These are phyloP conservation scores for Trichechus manatus DNA, from an alignment of 2,113 vertebrate genomes.

Conservation along the genomic window DNA sequence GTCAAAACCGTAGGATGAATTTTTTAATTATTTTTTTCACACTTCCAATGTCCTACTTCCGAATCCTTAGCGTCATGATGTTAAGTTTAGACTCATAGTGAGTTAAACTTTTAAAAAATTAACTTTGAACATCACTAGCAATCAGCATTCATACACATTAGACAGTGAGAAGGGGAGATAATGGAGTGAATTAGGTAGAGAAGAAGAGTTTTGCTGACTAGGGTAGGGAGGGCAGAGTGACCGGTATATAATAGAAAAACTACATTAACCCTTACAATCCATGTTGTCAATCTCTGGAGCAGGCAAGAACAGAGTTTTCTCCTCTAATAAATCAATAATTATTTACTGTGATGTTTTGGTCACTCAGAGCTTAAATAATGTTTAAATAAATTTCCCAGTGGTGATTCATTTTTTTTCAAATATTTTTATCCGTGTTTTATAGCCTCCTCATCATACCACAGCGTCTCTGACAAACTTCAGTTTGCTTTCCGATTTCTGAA, in stretches of 20 bases:
- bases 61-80: background rate
- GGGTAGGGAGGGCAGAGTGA: background rate
- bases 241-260: background rate
- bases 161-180: slow-evolving; percentile 26
- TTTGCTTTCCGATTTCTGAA: background rate
- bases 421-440: background rate
- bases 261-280: background rate
- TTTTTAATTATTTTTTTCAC: slow-evolving; percentile 28
- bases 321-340: slow-evolving; percentile 8
- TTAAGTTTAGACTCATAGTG: slow-evolving; percentile 50
- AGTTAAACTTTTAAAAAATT: slow-evolving; percentile 63
- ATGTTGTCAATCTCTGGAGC: background rate
- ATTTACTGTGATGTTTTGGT: background rate
- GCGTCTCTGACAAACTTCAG: background rate
- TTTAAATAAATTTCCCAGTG: background rate
- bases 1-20: slow-evolving; percentile 20
- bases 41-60: slow-evolving; percentile 21
- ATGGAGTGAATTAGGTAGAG: background rate
- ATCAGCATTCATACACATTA: background rate
- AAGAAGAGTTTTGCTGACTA: background rate
- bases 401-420: background rate
- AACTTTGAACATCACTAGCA: slow-evolving; percentile 54
- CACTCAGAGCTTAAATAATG: background rate
- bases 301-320: background rate
- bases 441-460: background rate